These are phyloP conservation scores for Labeo rohita DNA, from an alignment of 2,113 vertebrate species.

Conservation along the genomic window DNA sequence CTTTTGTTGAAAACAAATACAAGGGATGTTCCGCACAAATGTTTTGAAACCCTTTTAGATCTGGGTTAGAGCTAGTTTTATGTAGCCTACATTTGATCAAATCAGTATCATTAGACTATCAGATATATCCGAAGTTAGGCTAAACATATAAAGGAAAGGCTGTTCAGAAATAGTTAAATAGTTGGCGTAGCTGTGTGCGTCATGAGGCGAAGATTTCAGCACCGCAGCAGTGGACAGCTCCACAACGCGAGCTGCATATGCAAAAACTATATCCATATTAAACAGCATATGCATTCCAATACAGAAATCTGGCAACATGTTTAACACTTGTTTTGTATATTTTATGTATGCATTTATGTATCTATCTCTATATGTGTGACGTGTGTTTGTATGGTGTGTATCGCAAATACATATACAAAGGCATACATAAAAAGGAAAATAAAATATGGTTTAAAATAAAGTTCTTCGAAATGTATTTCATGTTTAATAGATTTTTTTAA, in stretches of 20 bases:
- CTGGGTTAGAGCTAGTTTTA: not conserved
- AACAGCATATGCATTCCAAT: not conserved
- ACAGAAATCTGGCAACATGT: constrained; percentile 1
- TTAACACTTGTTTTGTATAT: not conserved
- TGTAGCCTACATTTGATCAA: not conserved
- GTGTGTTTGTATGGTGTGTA: too few species aligned
- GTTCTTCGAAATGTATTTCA: not conserved
- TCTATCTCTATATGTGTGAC: not conserved
- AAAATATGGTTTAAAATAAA: not conserved
- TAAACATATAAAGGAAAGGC: not conserved
- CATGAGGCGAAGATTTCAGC: constrained; percentile 48
- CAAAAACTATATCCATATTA: not conserved
- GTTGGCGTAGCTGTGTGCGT: constrained; percentile 32
- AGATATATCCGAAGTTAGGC: not conserved
- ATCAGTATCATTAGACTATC: not conserved
- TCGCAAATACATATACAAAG: not conserved
- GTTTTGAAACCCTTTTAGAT: not conserved
- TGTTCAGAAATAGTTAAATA: not conserved
- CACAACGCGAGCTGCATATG: not conserved
- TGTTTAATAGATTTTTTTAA: not conserved
- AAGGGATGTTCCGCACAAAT: not conserved
- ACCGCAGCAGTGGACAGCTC: constrained; percentile 54
- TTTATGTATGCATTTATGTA: not conserved
- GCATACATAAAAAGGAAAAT: not conserved
- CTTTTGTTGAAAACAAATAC: not conserved